Evolutionary conservation across 1,140 invertebrate species (phyloP).

Genomic region (Elymnias hypermnestra): DNA sequence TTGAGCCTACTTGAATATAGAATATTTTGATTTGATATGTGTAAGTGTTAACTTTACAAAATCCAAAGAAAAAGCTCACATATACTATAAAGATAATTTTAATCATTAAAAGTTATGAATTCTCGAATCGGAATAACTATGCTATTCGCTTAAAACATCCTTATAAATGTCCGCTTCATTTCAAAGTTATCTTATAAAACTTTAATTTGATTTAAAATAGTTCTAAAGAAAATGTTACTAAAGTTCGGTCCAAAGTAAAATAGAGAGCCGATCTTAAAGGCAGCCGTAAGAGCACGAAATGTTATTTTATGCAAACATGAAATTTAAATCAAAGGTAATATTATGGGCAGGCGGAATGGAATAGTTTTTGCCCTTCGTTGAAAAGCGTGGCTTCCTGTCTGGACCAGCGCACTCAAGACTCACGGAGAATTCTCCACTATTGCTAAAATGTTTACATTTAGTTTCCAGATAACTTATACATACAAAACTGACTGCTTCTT

Average conservation of each 20-base stretch:
- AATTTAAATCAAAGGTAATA: conserved; percentile 22
- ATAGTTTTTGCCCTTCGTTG: conserved; percentile 21
- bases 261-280: conserved; percentile 14
- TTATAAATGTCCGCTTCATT: conserved; percentile 11
- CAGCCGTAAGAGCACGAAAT: conserved; percentile 9
- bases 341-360: conserved; percentile 17
- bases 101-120: conserved; percentile 6
- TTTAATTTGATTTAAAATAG: conserved; percentile 13
- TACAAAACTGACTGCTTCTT: no score
- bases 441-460: conserved; percentile 2
- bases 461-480: no score
- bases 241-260: conserved; percentile 15
- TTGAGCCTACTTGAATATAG: no score
- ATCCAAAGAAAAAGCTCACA: not conserved
- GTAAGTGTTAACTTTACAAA: conserved; percentile 17
- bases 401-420: conserved; percentile 21
- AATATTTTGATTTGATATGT: no score
- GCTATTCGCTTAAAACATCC: conserved; percentile 3
- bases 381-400: conserved; percentile 26
- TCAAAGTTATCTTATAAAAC: conserved; percentile 15
- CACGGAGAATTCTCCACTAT: conserved; percentile 13
- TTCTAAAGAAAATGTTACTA: conserved; percentile 16
- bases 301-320: conserved; percentile 18
- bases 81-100: not conserved
- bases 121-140: not conserved